phyloP scores from a whole-genome alignment of 2,888 invertebrate genomes.

The Pseudanteris insignis region DNA sequence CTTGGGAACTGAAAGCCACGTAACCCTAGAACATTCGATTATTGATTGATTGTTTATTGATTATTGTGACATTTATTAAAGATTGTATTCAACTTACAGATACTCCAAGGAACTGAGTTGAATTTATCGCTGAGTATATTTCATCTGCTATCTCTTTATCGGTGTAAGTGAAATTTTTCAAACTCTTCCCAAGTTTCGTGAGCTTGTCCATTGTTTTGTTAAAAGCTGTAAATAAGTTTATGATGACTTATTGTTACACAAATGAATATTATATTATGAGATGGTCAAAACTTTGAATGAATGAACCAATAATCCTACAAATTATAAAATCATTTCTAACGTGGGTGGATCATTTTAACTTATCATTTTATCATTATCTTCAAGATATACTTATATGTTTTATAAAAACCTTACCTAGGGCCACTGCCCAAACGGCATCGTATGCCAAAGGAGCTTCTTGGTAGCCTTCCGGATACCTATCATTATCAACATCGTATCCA shows the following conservation, averaged over 20 bases:
- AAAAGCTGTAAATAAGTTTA: slow-evolving; percentile 85
- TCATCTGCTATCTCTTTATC: slow-evolving; percentile 94
- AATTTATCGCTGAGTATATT: slow-evolving; percentile 97
- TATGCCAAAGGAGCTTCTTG: slow-evolving; percentile 98
- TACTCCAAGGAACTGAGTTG: slow-evolving; percentile 97
- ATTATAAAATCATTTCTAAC: too few relatives aligned
- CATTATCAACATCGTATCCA: slow-evolving; percentile 86
- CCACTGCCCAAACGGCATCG: slow-evolving; percentile 99
- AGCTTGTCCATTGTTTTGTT: slow-evolving; percentile 95
- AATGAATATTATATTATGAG: too few relatives aligned
- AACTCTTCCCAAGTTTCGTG: slow-evolving; percentile 79
- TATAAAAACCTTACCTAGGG: slow-evolving; percentile 76
- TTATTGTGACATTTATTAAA: neutral
- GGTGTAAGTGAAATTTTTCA: slow-evolving; percentile 96
- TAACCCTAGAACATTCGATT: slow-evolving; percentile 87
- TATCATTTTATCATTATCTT: too few relatives aligned
- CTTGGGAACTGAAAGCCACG: slow-evolving; percentile 98
- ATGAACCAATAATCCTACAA: too few relatives aligned
- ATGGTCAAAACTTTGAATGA: too few relatives aligned
- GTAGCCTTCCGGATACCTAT: slow-evolving; percentile 91
- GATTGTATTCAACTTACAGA: slow-evolving; percentile 93
- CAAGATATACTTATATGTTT: too few relatives aligned
- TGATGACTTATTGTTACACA: too few relatives aligned
- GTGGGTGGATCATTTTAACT: too few relatives aligned
- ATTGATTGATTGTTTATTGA: too few relatives aligned